Evolutionary conservation across 2,888 invertebrate species (phyloP).

Genomic region (Crossocerus cetratus): DNA sequence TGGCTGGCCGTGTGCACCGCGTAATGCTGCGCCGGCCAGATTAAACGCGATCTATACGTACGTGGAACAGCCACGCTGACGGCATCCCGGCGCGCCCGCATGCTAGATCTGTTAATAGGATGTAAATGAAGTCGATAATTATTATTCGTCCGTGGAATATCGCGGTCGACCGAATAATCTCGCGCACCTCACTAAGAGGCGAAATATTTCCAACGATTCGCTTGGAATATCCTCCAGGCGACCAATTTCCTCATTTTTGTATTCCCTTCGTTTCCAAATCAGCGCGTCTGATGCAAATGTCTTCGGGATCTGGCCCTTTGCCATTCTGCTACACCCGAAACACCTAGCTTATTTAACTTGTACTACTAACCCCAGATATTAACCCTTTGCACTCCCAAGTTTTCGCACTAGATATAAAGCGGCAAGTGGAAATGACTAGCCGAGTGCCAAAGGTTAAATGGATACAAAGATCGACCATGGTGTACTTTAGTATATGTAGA

Average conservation of each 20-base stretch:
- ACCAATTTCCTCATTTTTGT: neutral
- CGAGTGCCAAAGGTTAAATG: too few species aligned
- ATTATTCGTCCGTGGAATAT: slow-evolving; percentile 29
- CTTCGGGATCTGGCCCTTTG: too few species aligned
- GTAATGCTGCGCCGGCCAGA: slow-evolving; percentile 51
- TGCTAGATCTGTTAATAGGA: slow-evolving; percentile 40
- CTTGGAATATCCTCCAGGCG: neutral
- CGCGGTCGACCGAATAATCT: neutral
- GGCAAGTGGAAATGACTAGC: too few species aligned
- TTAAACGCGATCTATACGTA: slow-evolving; percentile 52
- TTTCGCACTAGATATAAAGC: too few species aligned
- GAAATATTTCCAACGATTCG: neutral
- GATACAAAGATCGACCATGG: too few species aligned
- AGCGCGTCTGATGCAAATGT: too few species aligned
- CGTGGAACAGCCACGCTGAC: slow-evolving; percentile 48
- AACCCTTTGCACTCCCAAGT: too few species aligned
- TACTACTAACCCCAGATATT: too few species aligned
- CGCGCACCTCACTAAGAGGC: slow-evolving; percentile 4
- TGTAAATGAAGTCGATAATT: slow-evolving; percentile 58
- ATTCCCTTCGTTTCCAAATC: too few species aligned
- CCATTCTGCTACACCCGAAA: too few species aligned
- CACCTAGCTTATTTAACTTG: too few species aligned
- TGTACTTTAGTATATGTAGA: neutral
- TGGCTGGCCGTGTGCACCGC: slow-evolving; percentile 23
- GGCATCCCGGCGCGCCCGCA: too few species aligned